phyloP scores from a whole-genome alignment of 2,797 vertebrate genomes.

The Lepus townsendii region DNA sequence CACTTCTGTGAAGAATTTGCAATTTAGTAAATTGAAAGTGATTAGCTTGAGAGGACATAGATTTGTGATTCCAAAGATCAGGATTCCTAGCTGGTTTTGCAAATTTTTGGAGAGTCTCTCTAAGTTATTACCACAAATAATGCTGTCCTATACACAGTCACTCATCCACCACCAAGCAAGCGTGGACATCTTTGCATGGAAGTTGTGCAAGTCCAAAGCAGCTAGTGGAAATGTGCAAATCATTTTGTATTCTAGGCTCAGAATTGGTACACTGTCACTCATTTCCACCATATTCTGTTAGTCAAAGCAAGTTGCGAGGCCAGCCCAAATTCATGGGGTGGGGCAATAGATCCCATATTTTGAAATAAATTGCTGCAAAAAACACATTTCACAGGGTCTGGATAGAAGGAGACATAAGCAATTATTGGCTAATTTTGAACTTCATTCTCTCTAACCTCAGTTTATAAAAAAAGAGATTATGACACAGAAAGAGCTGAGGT shows the following conservation, averaged over 20 bases:
- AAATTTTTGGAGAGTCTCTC: background rate
- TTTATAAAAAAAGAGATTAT: background rate
- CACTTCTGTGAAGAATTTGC: no score
- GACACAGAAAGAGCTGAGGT: background rate
- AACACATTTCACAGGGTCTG: background rate
- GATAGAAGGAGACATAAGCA: background rate
- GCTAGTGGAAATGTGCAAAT: background rate
- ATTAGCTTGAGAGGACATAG: background rate
- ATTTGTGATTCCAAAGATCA: background rate
- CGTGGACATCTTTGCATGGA: background rate
- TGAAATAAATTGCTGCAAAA: slow-evolving; percentile 12
- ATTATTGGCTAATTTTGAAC: background rate
- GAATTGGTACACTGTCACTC: background rate
- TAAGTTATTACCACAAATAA: background rate
- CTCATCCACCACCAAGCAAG: background rate
- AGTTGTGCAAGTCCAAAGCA: background rate
- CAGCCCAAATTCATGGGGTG: background rate
- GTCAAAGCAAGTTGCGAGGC: background rate
- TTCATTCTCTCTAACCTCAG: background rate
- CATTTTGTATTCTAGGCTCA: background rate
- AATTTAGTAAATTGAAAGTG: no score
- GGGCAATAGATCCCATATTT: background rate
- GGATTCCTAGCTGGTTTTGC: background rate
- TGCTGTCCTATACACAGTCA: background rate
- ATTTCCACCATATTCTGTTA: background rate